Base-by-base conservation (phyloP, 1,140 invertebrate genomes). In the Olivierus martensii region DNA sequence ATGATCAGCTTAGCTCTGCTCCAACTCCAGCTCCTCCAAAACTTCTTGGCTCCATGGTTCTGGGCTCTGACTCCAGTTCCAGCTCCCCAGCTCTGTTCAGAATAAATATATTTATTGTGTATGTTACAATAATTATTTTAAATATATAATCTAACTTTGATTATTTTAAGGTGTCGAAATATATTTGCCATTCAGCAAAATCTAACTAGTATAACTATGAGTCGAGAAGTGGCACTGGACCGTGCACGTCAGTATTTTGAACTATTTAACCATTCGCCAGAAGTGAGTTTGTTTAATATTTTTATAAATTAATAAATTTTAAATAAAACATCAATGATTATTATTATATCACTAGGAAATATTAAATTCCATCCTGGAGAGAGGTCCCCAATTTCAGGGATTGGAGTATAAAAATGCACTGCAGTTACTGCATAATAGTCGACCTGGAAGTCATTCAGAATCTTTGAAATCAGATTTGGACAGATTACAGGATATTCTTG, bases 181-280 rank as follows among this genome's bases (percentile, higher is more conserved):
- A 82, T 90, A 18, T 85, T 87, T 68, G 80, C 82, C 2, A 72
- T 92, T 18, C 87, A 91, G 63, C 86, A 90, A 67, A 84, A 83
- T 17, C 65, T 91, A 3, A 85, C 83, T 19, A 84, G 83, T 61
- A 87, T 92, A 41, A 90, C 86, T 9, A 79, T 83, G 69, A 77
- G 81, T 0, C 73, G 86, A 50, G 87, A 91, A 70, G 69, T 85
- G 15, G 84, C 87, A 39, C 68, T 91, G n/a, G 86, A 91, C 71
- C 78, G 87, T 66, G 90, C 90, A 0, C 74, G 85, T 57, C 80
- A 84, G 60, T 94, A 91, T 71, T 89, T 87, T 66, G 87, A 93
- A 63, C 71, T 95, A 42, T 81, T 95, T 49, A 83, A 85, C 61
- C 76, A 83, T 57, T 79, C 81, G 37, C 83, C 84, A 2, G 85